These are phyloP conservation scores for Synergus itoensis DNA, from an alignment of 2,888 invertebrate species.

Conservation along the genomic window DNA sequence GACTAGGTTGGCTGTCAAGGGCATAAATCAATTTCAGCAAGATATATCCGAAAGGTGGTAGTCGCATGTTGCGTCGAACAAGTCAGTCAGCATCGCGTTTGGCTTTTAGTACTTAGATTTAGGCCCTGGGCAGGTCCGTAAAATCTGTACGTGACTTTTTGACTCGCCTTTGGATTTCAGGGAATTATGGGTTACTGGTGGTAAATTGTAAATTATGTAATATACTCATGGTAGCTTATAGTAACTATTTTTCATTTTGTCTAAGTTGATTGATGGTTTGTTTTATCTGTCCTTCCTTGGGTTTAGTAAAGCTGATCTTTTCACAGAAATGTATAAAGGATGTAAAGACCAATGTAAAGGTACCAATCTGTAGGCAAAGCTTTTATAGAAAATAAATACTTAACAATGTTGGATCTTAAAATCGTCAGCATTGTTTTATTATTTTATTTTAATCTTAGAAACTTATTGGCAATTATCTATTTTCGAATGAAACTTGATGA, in stretches of 20 bases:
- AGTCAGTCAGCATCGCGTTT: background rate
- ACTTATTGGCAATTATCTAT: too few species aligned
- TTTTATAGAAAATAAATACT: too few species aligned
- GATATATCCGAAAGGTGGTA: slow-evolving; percentile 59
- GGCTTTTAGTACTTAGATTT: background rate
- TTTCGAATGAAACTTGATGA: too few species aligned
- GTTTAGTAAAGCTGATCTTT: background rate
- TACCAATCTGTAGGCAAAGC: too few species aligned
- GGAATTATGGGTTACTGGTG: background rate
- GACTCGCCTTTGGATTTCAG: slow-evolving; percentile 1
- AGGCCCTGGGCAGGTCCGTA: slow-evolving; percentile 16
- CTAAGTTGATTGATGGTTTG: slow-evolving; percentile 9
- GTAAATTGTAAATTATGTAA: slow-evolving; percentile 15
- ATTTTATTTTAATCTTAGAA: too few species aligned
- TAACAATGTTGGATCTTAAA: too few species aligned
- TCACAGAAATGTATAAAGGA: background rate
- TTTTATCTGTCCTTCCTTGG: background rate
- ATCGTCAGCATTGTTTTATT: too few species aligned
- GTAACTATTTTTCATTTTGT: background rate
- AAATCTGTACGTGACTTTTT: slow-evolving; percentile 34
- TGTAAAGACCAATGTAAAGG: too few species aligned
- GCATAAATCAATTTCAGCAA: slow-evolving; percentile 70
- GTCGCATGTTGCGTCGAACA: slow-evolving; percentile 33
- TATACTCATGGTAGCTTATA: slow-evolving; percentile 1
- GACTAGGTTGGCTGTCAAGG: slow-evolving; percentile 60